Evolutionary conservation across 2,113 vertebrate genomes (phyloP).

Genomic region (Ictidomys tridecemlineatus): DNA sequence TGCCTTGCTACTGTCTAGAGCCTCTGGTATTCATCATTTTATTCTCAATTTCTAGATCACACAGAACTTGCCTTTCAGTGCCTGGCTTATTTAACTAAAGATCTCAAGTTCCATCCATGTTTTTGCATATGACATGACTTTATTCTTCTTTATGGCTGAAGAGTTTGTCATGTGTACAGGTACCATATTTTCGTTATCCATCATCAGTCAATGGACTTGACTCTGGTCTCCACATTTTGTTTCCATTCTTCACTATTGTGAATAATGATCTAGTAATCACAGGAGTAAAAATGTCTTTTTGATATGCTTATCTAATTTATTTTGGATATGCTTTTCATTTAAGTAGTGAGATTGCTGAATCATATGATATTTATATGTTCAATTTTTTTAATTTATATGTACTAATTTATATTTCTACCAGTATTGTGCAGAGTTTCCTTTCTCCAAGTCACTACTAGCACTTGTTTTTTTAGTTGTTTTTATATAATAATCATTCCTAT

Average conservation of each 20-base stretch:
- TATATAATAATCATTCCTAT: background rate
- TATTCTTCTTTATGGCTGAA: background rate
- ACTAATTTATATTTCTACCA: background rate
- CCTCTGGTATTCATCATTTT: too few relatives aligned
- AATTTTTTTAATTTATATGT: too few relatives aligned
- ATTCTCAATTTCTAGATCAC: background rate
- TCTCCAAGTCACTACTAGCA: background rate
- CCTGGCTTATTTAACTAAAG: background rate
- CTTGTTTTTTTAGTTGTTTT: background rate
- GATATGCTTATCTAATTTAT: background rate
- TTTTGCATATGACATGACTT: background rate
- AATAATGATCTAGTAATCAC: background rate
- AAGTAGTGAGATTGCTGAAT: background rate
- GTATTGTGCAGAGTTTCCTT: background rate
- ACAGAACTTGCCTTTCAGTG: background rate
- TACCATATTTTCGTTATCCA: background rate
- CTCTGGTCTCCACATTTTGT: too few relatives aligned
- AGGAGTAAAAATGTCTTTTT: background rate
- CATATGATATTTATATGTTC: background rate
- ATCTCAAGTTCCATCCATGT: background rate
- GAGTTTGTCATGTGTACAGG: background rate
- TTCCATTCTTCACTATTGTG: background rate
- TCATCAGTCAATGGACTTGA: background rate
- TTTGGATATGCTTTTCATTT: background rate
- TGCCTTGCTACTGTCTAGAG: background rate